phyloP scores from a whole-genome alignment of 1,140 invertebrate species.

The Meteorus sp. region DNA sequence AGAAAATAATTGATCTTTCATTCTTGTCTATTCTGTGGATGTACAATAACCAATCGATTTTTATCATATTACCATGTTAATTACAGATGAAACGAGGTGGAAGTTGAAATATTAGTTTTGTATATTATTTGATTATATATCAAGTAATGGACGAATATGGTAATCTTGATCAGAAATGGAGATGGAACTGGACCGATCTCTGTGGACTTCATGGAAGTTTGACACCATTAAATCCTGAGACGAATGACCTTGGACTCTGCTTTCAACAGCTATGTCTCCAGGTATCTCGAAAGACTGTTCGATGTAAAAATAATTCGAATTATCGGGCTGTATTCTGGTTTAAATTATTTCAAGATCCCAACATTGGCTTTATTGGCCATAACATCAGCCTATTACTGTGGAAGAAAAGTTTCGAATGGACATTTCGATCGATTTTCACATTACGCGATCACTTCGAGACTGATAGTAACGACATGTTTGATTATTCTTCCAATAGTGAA shows the following conservation, averaged over 20 bases:
- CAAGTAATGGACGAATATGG: constrained; percentile 11
- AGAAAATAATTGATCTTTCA: too few relatives aligned
- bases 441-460: constrained; percentile 65
- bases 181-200: constrained; percentile 74
- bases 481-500: constrained; percentile 68
- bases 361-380: constrained; percentile 70
- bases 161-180: constrained; percentile 33
- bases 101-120: neutral
- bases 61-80: too few relatives aligned
- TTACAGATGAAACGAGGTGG: too few relatives aligned
- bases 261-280: constrained; percentile 78
- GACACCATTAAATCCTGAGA: constrained; percentile 65
- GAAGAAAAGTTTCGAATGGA: constrained; percentile 63
- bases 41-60: too few relatives aligned
- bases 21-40: too few relatives aligned
- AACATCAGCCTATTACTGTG: constrained; percentile 76
- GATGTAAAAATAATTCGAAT: constrained; percentile 9
- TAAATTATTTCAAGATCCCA: constrained; percentile 62
- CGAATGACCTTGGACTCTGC: constrained; percentile 75
- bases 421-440: constrained; percentile 63
- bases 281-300: constrained; percentile 44
- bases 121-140: neutral
- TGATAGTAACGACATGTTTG: constrained; percentile 64
- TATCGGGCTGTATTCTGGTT: neutral
- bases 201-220: constrained; percentile 68